Evolutionary conservation across 2,113 vertebrate genomes (phyloP).

Genomic region (Elephantulus edwardii): DNA sequence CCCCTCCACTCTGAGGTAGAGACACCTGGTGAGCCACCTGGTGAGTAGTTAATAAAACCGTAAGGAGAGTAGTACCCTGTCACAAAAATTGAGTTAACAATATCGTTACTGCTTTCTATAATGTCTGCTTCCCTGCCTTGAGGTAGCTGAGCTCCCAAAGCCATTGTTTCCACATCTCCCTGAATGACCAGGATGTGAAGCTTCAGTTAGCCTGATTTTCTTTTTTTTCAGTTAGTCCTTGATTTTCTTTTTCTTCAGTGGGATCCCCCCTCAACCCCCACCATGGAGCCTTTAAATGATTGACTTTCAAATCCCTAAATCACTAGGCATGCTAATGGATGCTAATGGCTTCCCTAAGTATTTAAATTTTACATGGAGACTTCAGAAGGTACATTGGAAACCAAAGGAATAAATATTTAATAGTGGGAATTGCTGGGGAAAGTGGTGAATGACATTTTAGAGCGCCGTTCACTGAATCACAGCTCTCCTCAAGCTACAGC

Average conservation of each 20-base stretch:
- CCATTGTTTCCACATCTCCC: not conserved
- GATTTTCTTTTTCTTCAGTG: not conserved
- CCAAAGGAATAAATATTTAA: slow-evolving; percentile 66
- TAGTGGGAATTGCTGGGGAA: not conserved
- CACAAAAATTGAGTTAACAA: not conserved
- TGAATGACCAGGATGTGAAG: not conserved
- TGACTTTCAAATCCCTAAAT: slow-evolving; percentile 45
- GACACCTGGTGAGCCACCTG: too few species aligned
- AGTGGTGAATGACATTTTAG: slow-evolving; percentile 30
- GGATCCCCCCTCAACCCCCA: not conserved
- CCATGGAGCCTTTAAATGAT: not conserved
- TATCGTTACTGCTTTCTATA: not conserved
- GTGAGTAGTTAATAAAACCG: not conserved
- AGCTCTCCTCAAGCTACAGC: too few species aligned
- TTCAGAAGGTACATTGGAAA: slow-evolving; percentile 21
- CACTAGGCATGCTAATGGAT: slow-evolving; percentile 63
- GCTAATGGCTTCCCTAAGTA: slow-evolving; percentile 60
- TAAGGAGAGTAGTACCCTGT: not conserved
- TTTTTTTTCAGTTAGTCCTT: too few species aligned
- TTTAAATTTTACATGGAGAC: slow-evolving; percentile 66
- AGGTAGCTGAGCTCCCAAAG: not conserved
- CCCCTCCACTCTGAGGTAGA: too few species aligned
- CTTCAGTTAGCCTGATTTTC: not conserved
- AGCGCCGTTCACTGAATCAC: not conserved
- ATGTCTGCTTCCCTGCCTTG: not conserved